Evolutionary conservation across 2,888 invertebrate genomes (phyloP).

Genomic region (Trypoxylon attenuatum): DNA sequence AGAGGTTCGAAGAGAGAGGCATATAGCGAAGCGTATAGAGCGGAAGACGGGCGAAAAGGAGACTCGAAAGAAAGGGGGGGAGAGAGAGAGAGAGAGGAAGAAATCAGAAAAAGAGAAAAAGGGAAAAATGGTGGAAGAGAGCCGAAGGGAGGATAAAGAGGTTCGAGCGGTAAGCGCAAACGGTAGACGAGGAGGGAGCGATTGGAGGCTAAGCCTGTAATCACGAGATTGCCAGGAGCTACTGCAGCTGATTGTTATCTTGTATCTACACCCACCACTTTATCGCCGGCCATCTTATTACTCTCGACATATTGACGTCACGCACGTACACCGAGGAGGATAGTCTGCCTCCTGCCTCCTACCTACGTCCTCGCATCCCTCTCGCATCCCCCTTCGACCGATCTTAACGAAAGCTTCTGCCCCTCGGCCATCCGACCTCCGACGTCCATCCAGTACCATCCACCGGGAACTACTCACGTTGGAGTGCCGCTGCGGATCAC

Average conservation of each 20-base stretch:
- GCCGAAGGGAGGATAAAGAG: conserved; percentile 12
- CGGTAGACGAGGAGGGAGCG: conserved; percentile 42
- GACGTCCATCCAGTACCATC: not conserved
- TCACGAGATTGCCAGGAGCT: conserved; percentile 73
- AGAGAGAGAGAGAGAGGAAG: conserved; percentile 38
- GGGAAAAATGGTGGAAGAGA: conserved; percentile 5
- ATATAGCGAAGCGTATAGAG: conserved; percentile 12
- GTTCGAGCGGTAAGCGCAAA: not conserved
- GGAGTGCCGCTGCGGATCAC: too few species aligned
- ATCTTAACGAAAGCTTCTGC: conserved; percentile 12
- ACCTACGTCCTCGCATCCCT: conserved; percentile 15
- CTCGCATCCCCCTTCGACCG: conserved; percentile 3
- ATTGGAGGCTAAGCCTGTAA: conserved; percentile 71
- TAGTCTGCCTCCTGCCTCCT: conserved; percentile 26
- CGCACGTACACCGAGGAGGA: conserved; percentile 64
- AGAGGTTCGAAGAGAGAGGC: conserved; percentile 42
- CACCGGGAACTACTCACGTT: too few species aligned
- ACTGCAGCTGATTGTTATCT: conserved; percentile 74
- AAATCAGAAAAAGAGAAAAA: not conserved
- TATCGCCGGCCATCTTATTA: conserved; percentile 74
- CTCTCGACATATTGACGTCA: conserved; percentile 73
- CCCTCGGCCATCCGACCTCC: conserved; percentile 6
- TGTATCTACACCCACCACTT: conserved; percentile 74
- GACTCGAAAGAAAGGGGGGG: conserved; percentile 24
- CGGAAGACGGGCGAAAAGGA: conserved; percentile 18